These are phyloP conservation scores for Clarias macrocephalus DNA, from an alignment of 2,113 vertebrate genomes.

Conservation along the genomic window DNA sequence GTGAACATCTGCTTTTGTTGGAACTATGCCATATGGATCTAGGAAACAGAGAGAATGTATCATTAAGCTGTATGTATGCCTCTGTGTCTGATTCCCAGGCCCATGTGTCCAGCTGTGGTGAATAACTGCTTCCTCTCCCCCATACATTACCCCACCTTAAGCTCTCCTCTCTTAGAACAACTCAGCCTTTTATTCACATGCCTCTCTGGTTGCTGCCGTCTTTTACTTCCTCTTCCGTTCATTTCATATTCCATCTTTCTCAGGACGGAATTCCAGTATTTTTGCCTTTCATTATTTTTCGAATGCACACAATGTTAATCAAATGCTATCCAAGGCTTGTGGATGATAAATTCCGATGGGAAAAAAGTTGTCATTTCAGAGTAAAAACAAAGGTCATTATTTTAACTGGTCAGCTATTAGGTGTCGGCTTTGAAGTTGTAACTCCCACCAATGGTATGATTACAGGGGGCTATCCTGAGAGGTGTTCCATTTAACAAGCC, in stretches of 20 bases:
- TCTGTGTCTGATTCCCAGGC: slow-evolving; percentile 37
- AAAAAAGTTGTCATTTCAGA: slow-evolving; percentile 42
- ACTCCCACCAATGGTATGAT: slow-evolving; percentile 46
- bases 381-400: slow-evolving; percentile 45
- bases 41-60: slow-evolving; percentile 18
- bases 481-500: slow-evolving; percentile 54
- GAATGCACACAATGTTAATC: background rate
- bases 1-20: slow-evolving; percentile 42
- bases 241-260: slow-evolving; percentile 34
- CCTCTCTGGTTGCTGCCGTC: slow-evolving; percentile 42
- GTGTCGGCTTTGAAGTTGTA: slow-evolving; percentile 55
- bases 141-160: slow-evolving; percentile 32
- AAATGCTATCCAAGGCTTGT: slow-evolving; percentile 4
- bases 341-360: slow-evolving; percentile 41
- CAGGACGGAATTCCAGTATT: background rate
- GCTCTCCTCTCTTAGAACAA: slow-evolving; percentile 25
- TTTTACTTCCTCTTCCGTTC: slow-evolving; percentile 40
- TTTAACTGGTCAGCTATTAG: slow-evolving; percentile 53
- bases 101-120: slow-evolving; percentile 48
- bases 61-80: slow-evolving; percentile 26
- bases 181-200: slow-evolving; percentile 42
- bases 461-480: slow-evolving; percentile 44
- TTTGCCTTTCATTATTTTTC: background rate
- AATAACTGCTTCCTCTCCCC: slow-evolving; percentile 34
- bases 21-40: slow-evolving; percentile 19